Evolutionary conservation across 2,797 vertebrate species (phyloP), one percentile per base, ranked within the genome.

Genomic region (Podarcis lilfordi): DNA sequence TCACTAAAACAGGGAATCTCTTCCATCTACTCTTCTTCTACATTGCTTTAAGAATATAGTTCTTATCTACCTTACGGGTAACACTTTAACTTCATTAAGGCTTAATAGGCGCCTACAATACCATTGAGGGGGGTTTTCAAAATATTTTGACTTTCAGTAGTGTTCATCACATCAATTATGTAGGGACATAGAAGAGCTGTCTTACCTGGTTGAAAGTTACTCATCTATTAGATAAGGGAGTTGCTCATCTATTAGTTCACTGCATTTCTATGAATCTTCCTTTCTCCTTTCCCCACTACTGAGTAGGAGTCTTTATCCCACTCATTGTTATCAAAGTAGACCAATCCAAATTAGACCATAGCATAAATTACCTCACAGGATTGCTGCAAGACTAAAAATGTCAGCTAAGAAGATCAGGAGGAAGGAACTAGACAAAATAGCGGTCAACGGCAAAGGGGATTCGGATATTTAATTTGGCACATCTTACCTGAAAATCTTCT

Each of bases 91-190:
- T 8, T 72, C 88, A 68, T 86, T 82, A 92, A 89, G 5, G 66
- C 88, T 76, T 87, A 77, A 77, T 89, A 87, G 55, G 9, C n/a
- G 19, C 21, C 9, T 3, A 32, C 23, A 19, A 45, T 17, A 32
- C 19, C 19, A 13, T 68, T 11, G 11, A 40, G 27, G 32, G 84
- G 89, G 10, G 43, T 40, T 74, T 72, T 68, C 80, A 91, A 85
- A 91, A 86, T 88, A 29, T 91, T 92, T 93, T 88, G 32, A 5
- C 69, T 80, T 64, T 76, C 29, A 61, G 29, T 32, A 66, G 32
- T 59, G n/a, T 78, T 32, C 27, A 40, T 78, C 25, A 23, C 27
- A 61, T 64, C 13, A 21, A 29, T 76, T 85, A 13, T 61, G 23
- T 40, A 37, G 45, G n/a, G 21, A 1, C 8, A 55, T 35, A 19